A percentile compares a stretch with the other conserved stretches of the same genome.
These are phyloP conservation scores for Vanessa tameamea DNA, from an alignment of 1,140 invertebrate genomes.

Conservation along the genomic window DNA sequence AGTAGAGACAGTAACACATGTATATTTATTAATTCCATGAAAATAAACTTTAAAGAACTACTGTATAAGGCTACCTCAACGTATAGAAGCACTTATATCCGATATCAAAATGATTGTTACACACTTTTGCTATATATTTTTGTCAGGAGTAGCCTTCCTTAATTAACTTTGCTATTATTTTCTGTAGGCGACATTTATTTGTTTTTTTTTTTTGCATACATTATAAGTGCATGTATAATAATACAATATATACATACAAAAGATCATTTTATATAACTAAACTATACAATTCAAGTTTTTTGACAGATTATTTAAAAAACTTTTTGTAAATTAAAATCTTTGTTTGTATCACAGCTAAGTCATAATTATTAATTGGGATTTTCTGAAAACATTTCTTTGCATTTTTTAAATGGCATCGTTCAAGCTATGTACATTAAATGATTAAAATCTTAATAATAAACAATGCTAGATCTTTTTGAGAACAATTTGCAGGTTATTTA, in stretches of 20 bases:
- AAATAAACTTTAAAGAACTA: neutral
- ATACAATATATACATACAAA: neutral
- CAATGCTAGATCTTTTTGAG: no score
- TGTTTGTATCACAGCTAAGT: constrained; percentile 17
- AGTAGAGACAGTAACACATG: neutral
- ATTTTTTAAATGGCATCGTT: neutral
- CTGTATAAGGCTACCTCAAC: neutral
- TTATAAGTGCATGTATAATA: neutral
- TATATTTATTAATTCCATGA: no score
- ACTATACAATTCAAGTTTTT: neutral
- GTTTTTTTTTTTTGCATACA: neutral
- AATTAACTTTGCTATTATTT: neutral
- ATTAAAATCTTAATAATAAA: no score
- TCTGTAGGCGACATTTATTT: neutral
- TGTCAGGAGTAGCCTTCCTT: neutral
- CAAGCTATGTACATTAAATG: no score
- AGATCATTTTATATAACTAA: constrained; percentile 3
- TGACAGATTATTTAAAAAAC: neutral
- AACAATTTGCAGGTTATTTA: no score
- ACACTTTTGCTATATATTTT: neutral
- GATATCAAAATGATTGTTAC: neutral
- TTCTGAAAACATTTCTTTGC: neutral
- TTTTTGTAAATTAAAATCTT: constrained; percentile 21
- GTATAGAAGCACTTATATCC: neutral
- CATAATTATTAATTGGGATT: neutral